Percentiles rank a stretch among this genome's conserved stretches.
Conservation (phyloP, 2,888 invertebrate genomes). For the Elegia similella region DNA sequence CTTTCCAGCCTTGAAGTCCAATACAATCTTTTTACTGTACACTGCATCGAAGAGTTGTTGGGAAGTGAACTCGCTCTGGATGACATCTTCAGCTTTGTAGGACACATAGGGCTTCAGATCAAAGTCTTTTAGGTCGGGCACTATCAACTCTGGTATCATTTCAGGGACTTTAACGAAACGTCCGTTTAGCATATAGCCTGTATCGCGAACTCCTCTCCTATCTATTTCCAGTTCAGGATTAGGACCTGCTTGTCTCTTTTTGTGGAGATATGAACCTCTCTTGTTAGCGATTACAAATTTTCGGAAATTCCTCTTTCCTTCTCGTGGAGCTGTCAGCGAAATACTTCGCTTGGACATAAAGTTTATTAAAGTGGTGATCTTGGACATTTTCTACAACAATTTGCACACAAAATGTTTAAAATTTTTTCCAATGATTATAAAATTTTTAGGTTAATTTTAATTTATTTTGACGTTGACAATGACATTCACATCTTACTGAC, state of each 20-base stretch:
- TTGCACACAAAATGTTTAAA: too few species aligned
- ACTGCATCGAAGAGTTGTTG: constrained; percentile 90
- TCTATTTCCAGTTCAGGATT: constrained; percentile 85
- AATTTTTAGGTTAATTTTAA: too few species aligned
- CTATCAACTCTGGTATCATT: constrained; percentile 95
- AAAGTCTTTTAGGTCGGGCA: constrained; percentile 92
- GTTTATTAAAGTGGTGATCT: constrained; percentile 53
- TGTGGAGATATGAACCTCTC: constrained; percentile 86
- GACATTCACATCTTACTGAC: too few species aligned
- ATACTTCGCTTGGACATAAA: constrained; percentile 59
- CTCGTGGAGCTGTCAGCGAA: constrained; percentile 57
- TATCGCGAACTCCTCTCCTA: constrained; percentile 85
- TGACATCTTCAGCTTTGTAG: constrained; percentile 88
- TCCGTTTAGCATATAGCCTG: constrained; percentile 81
- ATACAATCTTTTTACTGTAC: constrained; percentile 89
- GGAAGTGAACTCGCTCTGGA: constrained; percentile 91
- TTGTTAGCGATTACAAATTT: constrained; percentile 90
- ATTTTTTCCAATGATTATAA: too few species aligned
- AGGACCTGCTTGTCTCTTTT: constrained; percentile 79
- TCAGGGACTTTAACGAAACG: constrained; percentile 87
- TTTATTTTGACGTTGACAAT: too few species aligned
- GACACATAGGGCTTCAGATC: constrained; percentile 97
- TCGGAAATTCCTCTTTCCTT: constrained; percentile 90
- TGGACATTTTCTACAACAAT: constrained; percentile 53
- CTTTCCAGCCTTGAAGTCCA: constrained; percentile 87